These are phyloP conservation scores for Darevskia mixta DNA, from an alignment of 2,797 vertebrate species.

Conservation along the genomic window DNA sequence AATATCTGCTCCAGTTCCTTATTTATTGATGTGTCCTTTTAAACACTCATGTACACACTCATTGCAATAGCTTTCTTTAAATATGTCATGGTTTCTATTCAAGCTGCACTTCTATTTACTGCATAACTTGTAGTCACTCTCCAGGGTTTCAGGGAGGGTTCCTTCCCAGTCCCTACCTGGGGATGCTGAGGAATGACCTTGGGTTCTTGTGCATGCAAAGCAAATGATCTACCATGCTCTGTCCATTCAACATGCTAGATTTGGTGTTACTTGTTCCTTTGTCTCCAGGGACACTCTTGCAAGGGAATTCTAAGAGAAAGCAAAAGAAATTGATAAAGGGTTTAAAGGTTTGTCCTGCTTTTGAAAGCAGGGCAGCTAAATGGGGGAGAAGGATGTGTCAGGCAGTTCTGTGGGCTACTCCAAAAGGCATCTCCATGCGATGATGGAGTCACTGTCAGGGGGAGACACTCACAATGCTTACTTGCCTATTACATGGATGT, in stretches of 20 bases:
- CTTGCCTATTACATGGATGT: not conserved
- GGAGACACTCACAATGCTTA: not conserved
- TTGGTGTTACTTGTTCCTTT: not conserved
- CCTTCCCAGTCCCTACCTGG: too few relatives aligned
- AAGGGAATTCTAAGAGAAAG: not conserved
- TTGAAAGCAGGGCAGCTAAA: not conserved
- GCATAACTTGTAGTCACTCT: too few relatives aligned
- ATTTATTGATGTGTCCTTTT: not conserved
- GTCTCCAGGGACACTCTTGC: not conserved
- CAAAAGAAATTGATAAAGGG: too few relatives aligned
- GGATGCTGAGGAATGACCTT: too few relatives aligned
- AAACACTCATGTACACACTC: too few relatives aligned
- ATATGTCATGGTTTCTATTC: too few relatives aligned
- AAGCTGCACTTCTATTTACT: too few relatives aligned
- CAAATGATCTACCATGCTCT: too few relatives aligned
- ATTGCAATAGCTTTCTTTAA: too few relatives aligned
- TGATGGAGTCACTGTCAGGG: not conserved
- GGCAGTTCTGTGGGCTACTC: not conserved
- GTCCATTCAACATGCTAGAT: not conserved
- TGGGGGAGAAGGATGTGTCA: not conserved
- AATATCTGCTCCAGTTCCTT: not conserved
- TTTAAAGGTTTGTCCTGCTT: not conserved
- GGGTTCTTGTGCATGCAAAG: too few relatives aligned
- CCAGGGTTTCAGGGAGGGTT: too few relatives aligned
- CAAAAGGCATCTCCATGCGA: not conserved